Evolutionary conservation across 2,888 invertebrate genomes (phyloP).

Genomic region (Drosophila rubida): DNA sequence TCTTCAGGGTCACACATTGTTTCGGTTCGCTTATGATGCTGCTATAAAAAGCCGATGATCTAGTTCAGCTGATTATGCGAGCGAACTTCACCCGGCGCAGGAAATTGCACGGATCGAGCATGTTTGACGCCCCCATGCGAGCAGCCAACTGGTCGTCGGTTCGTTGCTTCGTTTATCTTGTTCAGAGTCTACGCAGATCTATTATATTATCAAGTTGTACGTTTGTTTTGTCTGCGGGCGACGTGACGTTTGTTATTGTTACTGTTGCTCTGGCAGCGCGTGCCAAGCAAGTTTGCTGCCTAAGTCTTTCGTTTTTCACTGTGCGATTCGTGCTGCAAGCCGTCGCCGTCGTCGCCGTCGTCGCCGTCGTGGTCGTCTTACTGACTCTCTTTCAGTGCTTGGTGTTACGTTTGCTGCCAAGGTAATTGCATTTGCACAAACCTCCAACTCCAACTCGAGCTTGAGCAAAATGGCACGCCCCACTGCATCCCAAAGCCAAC

Average conservation of each 20-base stretch:
- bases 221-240: conserved; percentile 49
- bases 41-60: conserved; percentile 28
- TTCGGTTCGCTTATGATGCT: not conserved
- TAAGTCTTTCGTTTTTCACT: conserved; percentile 65
- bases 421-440: conserved; percentile 73
- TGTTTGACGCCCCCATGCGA: conserved; percentile 64
- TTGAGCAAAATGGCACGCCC: conserved; percentile 43
- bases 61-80: conserved; percentile 24
- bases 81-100: conserved; percentile 25
- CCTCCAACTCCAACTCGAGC: conserved; percentile 35
- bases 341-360: conserved; percentile 28
- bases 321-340: conserved; percentile 50
- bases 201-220: conserved; percentile 58
- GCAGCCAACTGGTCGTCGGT: conserved; percentile 6
- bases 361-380: conserved; percentile 41
- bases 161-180: conserved; percentile 16
- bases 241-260: conserved; percentile 41
- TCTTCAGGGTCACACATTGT: conserved; percentile 13
- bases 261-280: conserved; percentile 43
- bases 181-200: conserved; percentile 35
- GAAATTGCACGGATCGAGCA: conserved; percentile 35
- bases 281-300: conserved; percentile 62
- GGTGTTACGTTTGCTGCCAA: conserved; percentile 64
- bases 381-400: conserved; percentile 58
- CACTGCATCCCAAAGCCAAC: conserved; percentile 50